Evolutionary conservation across 2,113 vertebrate genomes (phyloP).

Genomic region (Fregetta grallaria): DNA sequence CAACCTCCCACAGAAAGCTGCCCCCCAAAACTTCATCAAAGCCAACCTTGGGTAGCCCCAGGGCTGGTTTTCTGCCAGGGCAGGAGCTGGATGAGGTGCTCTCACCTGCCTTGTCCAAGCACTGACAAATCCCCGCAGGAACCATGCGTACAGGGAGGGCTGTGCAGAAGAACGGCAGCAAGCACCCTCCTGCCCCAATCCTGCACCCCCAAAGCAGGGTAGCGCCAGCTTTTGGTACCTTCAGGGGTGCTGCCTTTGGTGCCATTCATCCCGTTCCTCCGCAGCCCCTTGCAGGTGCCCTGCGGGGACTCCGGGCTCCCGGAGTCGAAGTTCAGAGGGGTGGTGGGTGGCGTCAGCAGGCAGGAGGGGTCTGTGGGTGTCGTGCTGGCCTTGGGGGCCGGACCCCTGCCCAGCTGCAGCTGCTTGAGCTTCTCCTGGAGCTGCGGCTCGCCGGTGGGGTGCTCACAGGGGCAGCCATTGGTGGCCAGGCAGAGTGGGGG

Average conservation of each 20-base stretch:
- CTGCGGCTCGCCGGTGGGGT: background rate
- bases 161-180: background rate
- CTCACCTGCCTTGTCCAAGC: background rate
- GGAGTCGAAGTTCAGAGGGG: conserved; percentile 79
- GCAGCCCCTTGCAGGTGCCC: conserved; percentile 54
- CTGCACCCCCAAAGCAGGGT: background rate
- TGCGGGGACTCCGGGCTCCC: conserved; percentile 37
- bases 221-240: conserved; percentile 62
- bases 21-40: background rate
- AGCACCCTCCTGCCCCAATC: background rate
- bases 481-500: background rate
- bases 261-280: conserved; percentile 44
- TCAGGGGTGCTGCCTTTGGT: conserved; percentile 54
- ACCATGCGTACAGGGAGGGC: rapidly evolving
- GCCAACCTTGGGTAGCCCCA: rapidly evolving
- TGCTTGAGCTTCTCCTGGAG: conserved; percentile 68
- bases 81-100: background rate
- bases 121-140: background rate
- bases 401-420: conserved; percentile 69
- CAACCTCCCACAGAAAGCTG: background rate
- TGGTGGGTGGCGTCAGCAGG: conserved; percentile 88
- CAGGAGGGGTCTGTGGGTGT: conserved; percentile 78
- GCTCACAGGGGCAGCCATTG: background rate
- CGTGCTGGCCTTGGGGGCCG: background rate
- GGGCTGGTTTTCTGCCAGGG: background rate